Base-by-base conservation (phyloP, 2,113 vertebrate genomes). In the Gobio gobio region DNA sequence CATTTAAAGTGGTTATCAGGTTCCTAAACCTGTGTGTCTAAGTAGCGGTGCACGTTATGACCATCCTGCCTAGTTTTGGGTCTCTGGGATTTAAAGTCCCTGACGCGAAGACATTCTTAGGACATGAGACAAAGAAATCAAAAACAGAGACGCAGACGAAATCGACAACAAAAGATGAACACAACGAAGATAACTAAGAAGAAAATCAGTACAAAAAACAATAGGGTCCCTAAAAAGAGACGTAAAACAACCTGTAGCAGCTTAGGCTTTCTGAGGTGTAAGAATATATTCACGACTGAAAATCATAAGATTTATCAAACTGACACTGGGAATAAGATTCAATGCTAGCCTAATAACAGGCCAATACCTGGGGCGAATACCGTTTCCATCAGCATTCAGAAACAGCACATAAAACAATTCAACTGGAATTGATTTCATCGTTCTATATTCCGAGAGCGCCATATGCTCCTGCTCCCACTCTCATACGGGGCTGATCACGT, bases 1-100 rank as follows among this genome's bases (percentile, higher is more conserved):
- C 72, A 82, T 91, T 92, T 90, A 74, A 89, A 88, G 91, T 90
- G 64, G 2, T n/a, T 26, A 63, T 63, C 5, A 64, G 26, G 13
- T 29, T 64, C 26, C 61, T 51, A 56, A 56, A 56, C 18, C 2
- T 33, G 24, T 33, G 26, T 1, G 13, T 56, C 6, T 2, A 56
- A 16, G 3, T 33, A 64, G 29, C 29, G 0, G 14, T 66, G 14
- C 26, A 61, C 10, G 1, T n/a, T 47, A 47, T 47, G 45, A 47
- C 45, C 10, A 47, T 13, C 47, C 12, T 13, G 45, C 10, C 10
- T 3, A 47, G 47, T 47, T 47, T 47, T 2, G 47, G 47, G 47
- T 12, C 47, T 13, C 12, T 61, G n/a, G n/a, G 59, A 61, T 20
- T 56, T 20, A 6, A 1, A 4, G 16, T 56, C 16, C 20, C 16